These are phyloP conservation scores for Bolinopsis microptera DNA, from an alignment of 37 sponge, comb jelly and placozoan genomes.

Conservation along the genomic window DNA sequence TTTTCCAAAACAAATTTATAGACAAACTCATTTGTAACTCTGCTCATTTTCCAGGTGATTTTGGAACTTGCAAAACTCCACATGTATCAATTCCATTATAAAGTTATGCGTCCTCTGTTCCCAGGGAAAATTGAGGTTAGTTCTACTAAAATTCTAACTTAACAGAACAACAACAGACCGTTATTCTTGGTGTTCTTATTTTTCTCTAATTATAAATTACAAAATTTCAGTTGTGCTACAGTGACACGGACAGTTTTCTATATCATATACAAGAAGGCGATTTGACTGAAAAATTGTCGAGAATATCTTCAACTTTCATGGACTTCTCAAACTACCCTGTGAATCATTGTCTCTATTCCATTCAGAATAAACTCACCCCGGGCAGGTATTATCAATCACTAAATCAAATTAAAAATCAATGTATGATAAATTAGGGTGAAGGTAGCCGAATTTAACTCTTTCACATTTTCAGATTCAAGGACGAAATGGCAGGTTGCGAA, in stretches of 20 bases:
- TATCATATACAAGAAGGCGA: not conserved
- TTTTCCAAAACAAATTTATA: too few species aligned
- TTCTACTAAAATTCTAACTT: too few species aligned
- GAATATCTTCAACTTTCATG: not conserved
- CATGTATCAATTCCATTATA: conserved; percentile 4
- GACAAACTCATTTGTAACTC: too few species aligned
- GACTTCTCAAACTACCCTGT: conserved; percentile 22
- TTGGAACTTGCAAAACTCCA: not conserved
- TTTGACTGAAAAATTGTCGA: not conserved
- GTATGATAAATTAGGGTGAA: too few species aligned
- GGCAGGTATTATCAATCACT: not conserved
- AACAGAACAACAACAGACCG: too few species aligned
- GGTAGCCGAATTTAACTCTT: too few species aligned
- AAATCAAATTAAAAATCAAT: not conserved
- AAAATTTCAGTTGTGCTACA: not conserved
- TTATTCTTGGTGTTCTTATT: not conserved
- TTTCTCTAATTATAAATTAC: not conserved
- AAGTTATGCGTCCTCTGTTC: not conserved
- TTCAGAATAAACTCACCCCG: not conserved
- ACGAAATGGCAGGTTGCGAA: not conserved
- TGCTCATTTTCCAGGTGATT: not conserved
- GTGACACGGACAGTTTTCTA: conserved; percentile 31
- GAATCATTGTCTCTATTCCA: not conserved
- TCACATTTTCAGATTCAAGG: not conserved
- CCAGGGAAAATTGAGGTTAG: not conserved